phyloP scores from a whole-genome alignment of 2,888 invertebrate genomes.

The Drosophila bunnanda region DNA sequence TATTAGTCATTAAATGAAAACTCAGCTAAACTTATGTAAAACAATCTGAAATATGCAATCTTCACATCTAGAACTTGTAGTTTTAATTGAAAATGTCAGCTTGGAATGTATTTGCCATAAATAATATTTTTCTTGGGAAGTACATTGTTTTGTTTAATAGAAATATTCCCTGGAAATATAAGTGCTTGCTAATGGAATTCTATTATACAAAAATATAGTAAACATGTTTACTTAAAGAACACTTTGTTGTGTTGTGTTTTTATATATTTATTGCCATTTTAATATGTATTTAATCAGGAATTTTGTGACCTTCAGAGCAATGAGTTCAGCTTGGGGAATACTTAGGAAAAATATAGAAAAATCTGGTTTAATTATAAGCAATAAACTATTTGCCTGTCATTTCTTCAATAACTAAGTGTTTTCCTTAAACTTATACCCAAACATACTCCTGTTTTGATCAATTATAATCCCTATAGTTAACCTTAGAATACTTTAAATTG shows the following conservation, averaged over 20 bases:
- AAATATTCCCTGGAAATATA: neutral
- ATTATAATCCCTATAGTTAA: no score
- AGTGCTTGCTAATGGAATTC: neutral
- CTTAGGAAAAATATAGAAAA: neutral
- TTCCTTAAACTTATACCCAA: no score
- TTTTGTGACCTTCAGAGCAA: no score
- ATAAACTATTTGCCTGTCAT: neutral
- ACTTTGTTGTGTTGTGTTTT: neutral
- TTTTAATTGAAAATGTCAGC: neutral
- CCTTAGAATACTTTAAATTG: neutral
- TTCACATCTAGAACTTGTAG: no score
- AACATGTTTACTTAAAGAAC: neutral
- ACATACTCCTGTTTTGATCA: neutral
- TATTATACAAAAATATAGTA: neutral
- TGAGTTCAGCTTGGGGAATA: neutral
- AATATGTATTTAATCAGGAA: neutral
- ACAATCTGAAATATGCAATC: neutral
- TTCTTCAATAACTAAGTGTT: no score
- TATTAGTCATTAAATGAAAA: conserved; percentile 9
- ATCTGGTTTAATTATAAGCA: neutral
- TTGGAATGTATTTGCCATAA: neutral
- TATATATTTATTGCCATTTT: neutral
- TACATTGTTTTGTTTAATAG: neutral
- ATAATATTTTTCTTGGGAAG: neutral
- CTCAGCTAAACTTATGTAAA: neutral